phyloP scores from a whole-genome alignment of 23 tunicate species.

The Trididemnum miniatum region DNA sequence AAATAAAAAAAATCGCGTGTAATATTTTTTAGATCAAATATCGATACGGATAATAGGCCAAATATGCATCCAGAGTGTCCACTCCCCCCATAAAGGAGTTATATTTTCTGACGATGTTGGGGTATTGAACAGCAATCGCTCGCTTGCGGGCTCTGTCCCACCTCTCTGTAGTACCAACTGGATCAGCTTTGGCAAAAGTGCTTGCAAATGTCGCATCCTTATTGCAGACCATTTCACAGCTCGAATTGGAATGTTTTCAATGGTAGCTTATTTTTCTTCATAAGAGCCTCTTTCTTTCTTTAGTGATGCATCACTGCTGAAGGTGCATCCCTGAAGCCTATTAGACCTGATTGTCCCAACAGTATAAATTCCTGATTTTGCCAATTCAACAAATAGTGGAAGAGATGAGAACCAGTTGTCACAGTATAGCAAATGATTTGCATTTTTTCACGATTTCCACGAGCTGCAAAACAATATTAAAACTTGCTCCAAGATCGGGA shows the following conservation, averaged over 20 bases:
- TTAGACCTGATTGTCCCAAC: not conserved
- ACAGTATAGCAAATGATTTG: not conserved
- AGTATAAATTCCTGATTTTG: not conserved
- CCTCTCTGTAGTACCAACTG: not conserved
- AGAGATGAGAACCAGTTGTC: not conserved
- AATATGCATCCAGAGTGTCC: slow-evolving; percentile 13
- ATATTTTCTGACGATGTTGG: not conserved
- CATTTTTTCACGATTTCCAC: not conserved
- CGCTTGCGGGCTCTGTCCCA: slow-evolving; percentile 19
- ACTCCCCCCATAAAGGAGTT: slow-evolving; percentile 19
- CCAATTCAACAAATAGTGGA: not conserved
- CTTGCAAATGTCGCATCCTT: not conserved
- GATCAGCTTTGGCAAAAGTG: slow-evolving; percentile 22
- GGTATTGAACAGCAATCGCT: not conserved
- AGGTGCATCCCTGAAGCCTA: not conserved
- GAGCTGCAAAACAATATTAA: not conserved
- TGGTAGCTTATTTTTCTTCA: not conserved
- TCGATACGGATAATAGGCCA: slow-evolving; percentile 1
- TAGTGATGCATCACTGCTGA: not conserved
- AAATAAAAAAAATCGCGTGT: slow-evolving; percentile 3
- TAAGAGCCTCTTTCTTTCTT: not conserved
- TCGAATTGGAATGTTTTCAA: slow-evolving; percentile 7
- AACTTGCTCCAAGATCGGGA: not conserved
- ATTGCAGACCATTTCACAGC: slow-evolving; percentile 14
- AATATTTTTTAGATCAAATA: slow-evolving; percentile 12